These are phyloP conservation scores for Drosophila pachea DNA, from an alignment of 1,140 invertebrate species.

Conservation along the genomic window DNA sequence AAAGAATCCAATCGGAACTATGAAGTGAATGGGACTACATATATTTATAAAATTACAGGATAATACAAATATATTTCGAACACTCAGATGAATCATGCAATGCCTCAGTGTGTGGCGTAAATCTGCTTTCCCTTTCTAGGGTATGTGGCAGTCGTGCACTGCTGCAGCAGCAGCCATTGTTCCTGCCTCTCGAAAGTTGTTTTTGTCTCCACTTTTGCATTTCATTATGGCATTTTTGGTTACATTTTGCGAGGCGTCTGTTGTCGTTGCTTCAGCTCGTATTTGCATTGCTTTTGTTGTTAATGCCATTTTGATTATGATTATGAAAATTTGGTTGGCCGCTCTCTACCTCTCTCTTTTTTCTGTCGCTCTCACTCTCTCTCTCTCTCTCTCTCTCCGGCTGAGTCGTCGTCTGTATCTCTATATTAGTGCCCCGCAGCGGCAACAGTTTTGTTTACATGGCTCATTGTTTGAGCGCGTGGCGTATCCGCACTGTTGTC, in stretches of 20 bases:
- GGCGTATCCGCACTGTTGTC: slow-evolving; percentile 60
- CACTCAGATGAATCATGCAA: too few relatives aligned
- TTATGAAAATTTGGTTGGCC: slow-evolving; percentile 72
- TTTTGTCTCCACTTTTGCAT: slow-evolving; percentile 53
- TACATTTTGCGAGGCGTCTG: slow-evolving; percentile 71
- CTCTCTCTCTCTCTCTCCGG: not conserved
- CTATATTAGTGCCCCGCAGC: slow-evolving; percentile 23
- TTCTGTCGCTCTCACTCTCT: not conserved
- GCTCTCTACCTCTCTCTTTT: slow-evolving; percentile 37
- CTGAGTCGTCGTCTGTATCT: not conserved
- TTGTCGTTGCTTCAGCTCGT: slow-evolving; percentile 57
- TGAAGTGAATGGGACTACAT: not conserved
- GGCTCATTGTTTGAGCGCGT: slow-evolving; percentile 69
- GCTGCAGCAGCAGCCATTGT: slow-evolving; percentile 6
- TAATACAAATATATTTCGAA: not conserved
- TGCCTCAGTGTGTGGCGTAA: too few relatives aligned
- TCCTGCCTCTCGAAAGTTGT: slow-evolving; percentile 39
- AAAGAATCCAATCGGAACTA: not conserved
- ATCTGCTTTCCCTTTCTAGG: not conserved
- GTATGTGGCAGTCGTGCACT: slow-evolving; percentile 8
- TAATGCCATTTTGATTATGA: slow-evolving; percentile 77
- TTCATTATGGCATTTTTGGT: slow-evolving; percentile 75
- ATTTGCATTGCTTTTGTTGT: slow-evolving; percentile 76
- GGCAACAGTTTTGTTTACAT: slow-evolving; percentile 70
- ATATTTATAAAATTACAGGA: too few relatives aligned